phyloP scores from a whole-genome alignment of 1,140 invertebrate genomes.

The Artemia franciscana region DNA sequence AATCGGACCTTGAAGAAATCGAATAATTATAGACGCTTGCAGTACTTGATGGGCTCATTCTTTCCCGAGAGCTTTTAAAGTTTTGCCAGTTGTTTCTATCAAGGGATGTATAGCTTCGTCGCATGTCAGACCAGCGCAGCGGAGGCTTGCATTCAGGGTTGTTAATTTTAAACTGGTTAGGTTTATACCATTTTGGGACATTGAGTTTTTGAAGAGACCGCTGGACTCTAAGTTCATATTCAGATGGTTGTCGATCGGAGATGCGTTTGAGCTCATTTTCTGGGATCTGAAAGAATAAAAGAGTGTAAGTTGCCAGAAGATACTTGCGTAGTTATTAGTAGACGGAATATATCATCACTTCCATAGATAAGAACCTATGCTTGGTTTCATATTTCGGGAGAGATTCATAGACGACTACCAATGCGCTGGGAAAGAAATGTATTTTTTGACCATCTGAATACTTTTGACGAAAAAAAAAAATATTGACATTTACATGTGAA shows the following conservation, averaged over 20 bases:
- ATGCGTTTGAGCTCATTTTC: constrained; percentile 72
- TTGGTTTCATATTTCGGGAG: too few relatives aligned
- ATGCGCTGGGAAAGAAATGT: too few relatives aligned
- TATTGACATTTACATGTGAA: too few relatives aligned
- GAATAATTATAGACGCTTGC: constrained; percentile 2
- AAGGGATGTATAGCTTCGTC: not conserved
- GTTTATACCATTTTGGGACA: constrained; percentile 80
- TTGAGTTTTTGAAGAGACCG: constrained; percentile 73
- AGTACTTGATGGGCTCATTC: constrained; percentile 7
- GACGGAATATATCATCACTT: too few relatives aligned
- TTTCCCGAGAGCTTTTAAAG: constrained; percentile 7
- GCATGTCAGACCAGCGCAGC: constrained; percentile 13
- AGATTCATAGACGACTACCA: too few relatives aligned
- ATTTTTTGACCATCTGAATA: too few relatives aligned
- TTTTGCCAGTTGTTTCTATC: constrained; percentile 8
- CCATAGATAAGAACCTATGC: too few relatives aligned
- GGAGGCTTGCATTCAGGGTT: constrained; percentile 19
- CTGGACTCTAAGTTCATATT: constrained; percentile 75
- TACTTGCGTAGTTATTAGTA: too few relatives aligned
- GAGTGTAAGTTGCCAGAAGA: too few relatives aligned
- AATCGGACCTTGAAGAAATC: constrained; percentile 8
- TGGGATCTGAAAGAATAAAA: constrained; percentile 39
- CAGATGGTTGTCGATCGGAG: constrained; percentile 49
- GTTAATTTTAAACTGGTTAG: constrained; percentile 13
- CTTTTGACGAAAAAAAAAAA: too few relatives aligned